Evolutionary conservation across 2,797 vertebrate genomes (phyloP).

Genomic region (Gadopsis bispinosus): DNA sequence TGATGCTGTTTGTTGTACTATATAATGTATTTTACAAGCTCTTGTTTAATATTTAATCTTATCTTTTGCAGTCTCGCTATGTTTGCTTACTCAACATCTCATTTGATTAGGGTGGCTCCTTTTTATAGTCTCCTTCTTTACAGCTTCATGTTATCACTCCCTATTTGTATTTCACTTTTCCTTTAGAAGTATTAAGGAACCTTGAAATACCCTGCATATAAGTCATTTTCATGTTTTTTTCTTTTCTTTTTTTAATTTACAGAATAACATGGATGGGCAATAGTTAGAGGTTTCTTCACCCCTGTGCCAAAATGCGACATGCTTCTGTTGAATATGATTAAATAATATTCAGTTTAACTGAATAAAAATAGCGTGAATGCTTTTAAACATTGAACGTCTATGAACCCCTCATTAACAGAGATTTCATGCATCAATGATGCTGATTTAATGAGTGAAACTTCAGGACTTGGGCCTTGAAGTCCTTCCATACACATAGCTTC

Average conservation of each 20-base stretch:
- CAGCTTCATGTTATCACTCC: background rate
- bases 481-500: background rate
- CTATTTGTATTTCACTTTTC: background rate
- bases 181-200: background rate
- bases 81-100: background rate
- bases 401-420: background rate
- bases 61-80: background rate
- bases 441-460: background rate
- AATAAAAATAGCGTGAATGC: background rate
- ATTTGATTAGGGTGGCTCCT: background rate
- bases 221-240: background rate
- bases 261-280: background rate
- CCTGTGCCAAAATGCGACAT: background rate
- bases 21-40: too few relatives aligned
- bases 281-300: background rate
- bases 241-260: too few relatives aligned
- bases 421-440: background rate
- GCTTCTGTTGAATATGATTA: background rate
- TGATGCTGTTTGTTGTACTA: background rate
- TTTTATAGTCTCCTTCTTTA: background rate
- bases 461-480: background rate
- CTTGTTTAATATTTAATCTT: background rate
- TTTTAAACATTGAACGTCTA: background rate
- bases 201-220: background rate
- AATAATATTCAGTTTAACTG: background rate